Base-by-base conservation (phyloP, 2,888 invertebrate genomes). In the Coleophora deauratella region DNA sequence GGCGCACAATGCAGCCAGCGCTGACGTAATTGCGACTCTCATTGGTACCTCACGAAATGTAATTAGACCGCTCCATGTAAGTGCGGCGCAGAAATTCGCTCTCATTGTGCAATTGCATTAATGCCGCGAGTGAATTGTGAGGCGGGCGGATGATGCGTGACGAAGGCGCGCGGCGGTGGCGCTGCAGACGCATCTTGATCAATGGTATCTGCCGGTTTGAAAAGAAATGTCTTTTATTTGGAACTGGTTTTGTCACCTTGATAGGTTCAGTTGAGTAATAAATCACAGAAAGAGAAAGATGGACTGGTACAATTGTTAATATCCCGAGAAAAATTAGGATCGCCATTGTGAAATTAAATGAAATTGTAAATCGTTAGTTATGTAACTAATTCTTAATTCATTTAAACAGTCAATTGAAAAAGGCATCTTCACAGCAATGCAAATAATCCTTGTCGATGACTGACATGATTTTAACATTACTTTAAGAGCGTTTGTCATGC, bases 11-110 rank as follows among this genome's bases (percentile, higher is more conserved):
- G 21, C 21, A 21, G 21, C 21, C 21, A 3, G 21, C 66, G 66
- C 59, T 69, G 74, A 67, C 69, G 77, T 81, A 79, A 81, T 82
- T 79, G 78, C 76, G 54, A 68, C 70, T 63, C 73, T 79, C 78
- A 80, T 81, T 80, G 77, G 78, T 81, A 78, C 74, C 77, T 72
- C 78, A 75, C 75, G 72, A 78, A 79, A 73, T 74, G 72, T 78
- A 79, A 79, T 80, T 79, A 79, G 75, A 66, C 76, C 75, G 73
- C 75, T 77, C 74, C 69, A 72, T 66, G 64, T 67, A 65, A 73
- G 69, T 67, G 60, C 66, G 57, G 59, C 61, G 51, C 61, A 57
- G 60, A 59, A 60, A 66, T 69, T 60, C 60, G 60, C 67, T 63
- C 65, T 59, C 65, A 67, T 70, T 72, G 62, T 66, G 66, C 59